These are phyloP conservation scores for Porites lobata DNA, from an alignment of 92 coral and sea anemone species.

Conservation along the genomic window DNA sequence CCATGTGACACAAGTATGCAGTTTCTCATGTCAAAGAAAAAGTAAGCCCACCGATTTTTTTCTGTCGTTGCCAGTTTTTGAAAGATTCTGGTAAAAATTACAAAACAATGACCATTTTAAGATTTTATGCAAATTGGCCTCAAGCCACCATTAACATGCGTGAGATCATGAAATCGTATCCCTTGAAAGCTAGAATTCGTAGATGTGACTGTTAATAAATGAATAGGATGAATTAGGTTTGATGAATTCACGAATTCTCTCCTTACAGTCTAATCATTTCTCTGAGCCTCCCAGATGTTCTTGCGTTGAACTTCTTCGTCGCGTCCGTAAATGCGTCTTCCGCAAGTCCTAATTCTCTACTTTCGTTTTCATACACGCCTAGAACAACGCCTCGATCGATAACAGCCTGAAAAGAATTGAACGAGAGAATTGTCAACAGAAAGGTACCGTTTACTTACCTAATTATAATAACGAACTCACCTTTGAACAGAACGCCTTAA, in stretches of 20 bases:
- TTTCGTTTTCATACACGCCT: constrained; percentile 73
- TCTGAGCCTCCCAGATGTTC: constrained; percentile 82
- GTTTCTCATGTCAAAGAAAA: too few species aligned
- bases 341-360: constrained; percentile 5
- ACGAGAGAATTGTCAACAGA: background rate
- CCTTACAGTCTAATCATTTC: constrained; percentile 89
- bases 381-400: constrained; percentile 85
- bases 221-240: too few species aligned
- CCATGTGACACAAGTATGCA: too few species aligned
- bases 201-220: too few species aligned
- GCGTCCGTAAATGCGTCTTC: constrained; percentile 74
- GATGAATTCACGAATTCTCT: background rate
- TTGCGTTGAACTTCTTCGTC: constrained; percentile 76
- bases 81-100: too few species aligned
- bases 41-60: too few species aligned
- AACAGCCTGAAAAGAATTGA: constrained; percentile 53
- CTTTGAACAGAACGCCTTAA: constrained; percentile 28
- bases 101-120: too few species aligned
- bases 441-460: background rate
- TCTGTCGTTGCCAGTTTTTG: too few species aligned
- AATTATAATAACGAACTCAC: background rate
- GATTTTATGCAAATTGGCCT: too few species aligned
- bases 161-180: too few species aligned
- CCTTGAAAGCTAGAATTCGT: too few species aligned
- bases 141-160: too few species aligned